Percentiles rank a stretch among this genome's conserved stretches.
Conservation (phyloP, 92 coral and sea anemone genomes). For the Palythoa caribaeorum region DNA sequence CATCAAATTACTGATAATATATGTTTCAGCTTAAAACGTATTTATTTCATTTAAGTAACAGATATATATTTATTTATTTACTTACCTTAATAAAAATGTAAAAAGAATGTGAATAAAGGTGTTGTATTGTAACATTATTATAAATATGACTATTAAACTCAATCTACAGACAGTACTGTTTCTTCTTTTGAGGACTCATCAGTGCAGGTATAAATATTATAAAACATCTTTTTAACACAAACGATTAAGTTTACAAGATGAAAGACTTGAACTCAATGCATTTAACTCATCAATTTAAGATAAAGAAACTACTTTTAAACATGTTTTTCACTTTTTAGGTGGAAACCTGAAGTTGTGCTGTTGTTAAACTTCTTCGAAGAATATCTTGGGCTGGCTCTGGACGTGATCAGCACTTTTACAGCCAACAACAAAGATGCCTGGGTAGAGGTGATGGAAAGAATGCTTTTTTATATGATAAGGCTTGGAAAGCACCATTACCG, state of each 20-base stretch:
- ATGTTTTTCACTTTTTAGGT: slow-evolving; percentile 16
- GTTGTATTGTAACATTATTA: no score
- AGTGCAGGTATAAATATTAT: neutral
- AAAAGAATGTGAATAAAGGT: no score
- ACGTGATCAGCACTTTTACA: slow-evolving; percentile 39
- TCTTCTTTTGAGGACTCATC: no score
- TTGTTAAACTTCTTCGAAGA: slow-evolving; percentile 56
- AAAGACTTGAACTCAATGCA: neutral
- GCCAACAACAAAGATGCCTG: slow-evolving; percentile 40
- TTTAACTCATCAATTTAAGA: neutral
- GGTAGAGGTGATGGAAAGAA: slow-evolving; percentile 1
- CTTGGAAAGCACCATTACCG: neutral
- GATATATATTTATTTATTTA: no score
- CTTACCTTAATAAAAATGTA: no score
- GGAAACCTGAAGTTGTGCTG: slow-evolving; percentile 38
- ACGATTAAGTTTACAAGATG: no score
- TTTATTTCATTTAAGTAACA: no score
- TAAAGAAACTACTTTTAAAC: neutral
- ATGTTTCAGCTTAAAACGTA: no score
- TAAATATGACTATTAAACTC: no score
- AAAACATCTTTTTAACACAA: neutral
- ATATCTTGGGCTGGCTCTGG: slow-evolving; percentile 49
- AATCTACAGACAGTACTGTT: no score
- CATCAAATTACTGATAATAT: no score
- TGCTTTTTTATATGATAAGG: slow-evolving; percentile 19